phyloP scores from a whole-genome alignment of 1,140 invertebrate genomes.

The Apis laboriosa region DNA sequence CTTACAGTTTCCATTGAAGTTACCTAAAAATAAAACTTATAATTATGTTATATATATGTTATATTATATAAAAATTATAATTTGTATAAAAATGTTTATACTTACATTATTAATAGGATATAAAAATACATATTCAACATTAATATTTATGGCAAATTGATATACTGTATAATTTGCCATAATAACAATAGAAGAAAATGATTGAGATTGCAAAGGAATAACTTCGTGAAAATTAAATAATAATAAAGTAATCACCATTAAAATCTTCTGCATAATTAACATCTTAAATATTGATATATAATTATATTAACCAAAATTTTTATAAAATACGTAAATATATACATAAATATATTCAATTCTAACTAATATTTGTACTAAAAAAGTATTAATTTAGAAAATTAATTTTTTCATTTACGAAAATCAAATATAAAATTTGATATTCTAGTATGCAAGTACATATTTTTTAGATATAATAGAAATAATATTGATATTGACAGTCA shows the following conservation, averaged over 20 bases:
- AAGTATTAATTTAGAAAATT: background rate
- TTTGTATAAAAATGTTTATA: slow-evolving; percentile 12
- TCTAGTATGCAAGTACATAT: too few relatives aligned
- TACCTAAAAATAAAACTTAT: slow-evolving; percentile 40
- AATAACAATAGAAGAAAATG: slow-evolving; percentile 60
- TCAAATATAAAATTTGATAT: too few relatives aligned
- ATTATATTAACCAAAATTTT: background rate
- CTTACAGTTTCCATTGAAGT: slow-evolving; percentile 71
- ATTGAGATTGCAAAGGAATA: background rate
- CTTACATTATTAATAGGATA: slow-evolving; percentile 62
- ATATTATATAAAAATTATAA: background rate
- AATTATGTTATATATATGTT: background rate
- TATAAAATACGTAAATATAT: background rate
- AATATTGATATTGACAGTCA: too few relatives aligned
- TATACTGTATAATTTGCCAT: slow-evolving; percentile 52
- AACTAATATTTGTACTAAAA: background rate
- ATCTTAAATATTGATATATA: slow-evolving; percentile 18
- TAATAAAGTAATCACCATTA: background rate
- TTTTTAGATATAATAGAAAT: too few relatives aligned
- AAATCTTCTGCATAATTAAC: slow-evolving; percentile 23
- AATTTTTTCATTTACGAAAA: background rate
- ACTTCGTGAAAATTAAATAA: slow-evolving; percentile 4
- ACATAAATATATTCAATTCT: background rate
- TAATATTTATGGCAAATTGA: slow-evolving; percentile 50
- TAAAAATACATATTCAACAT: slow-evolving; percentile 70